phyloP scores from a whole-genome alignment of 2,888 invertebrate genomes.

The Drosophila subquinaria region DNA sequence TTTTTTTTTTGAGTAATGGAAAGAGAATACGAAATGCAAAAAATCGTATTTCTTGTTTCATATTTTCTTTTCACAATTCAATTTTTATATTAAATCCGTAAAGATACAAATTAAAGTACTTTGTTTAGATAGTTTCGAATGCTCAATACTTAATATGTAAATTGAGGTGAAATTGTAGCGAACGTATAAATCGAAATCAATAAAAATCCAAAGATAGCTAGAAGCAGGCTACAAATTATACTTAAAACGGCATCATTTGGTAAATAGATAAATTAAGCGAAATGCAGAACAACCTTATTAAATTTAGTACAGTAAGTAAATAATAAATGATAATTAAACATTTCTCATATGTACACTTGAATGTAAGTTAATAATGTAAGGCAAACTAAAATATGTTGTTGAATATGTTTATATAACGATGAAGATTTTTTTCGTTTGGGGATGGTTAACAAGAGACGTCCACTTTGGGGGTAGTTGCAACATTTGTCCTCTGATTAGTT shows the following conservation, averaged over 20 bases:
- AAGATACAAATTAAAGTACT: background rate
- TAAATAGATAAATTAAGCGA: background rate
- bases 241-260: background rate
- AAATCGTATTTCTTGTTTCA: too few relatives aligned
- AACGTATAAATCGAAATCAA: background rate
- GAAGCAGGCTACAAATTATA: background rate
- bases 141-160: background rate
- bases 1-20: too few relatives aligned
- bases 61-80: too few relatives aligned
- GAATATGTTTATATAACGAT: background rate
- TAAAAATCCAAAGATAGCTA: background rate
- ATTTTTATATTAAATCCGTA: too few relatives aligned
- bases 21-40: background rate
- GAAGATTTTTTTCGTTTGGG: background rate
- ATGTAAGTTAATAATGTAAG: background rate
- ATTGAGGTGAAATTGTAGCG: background rate
- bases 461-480: background rate
- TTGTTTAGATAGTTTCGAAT: background rate
- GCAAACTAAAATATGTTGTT: conserved; percentile 1
- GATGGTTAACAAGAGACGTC: background rate
- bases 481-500: conserved; percentile 3
- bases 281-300: background rate
- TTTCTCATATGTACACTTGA: background rate
- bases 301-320: background rate
- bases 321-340: background rate